Evolutionary conservation across 1,140 invertebrate species (phyloP).

Genomic region (Solenopsis invicta): DNA sequence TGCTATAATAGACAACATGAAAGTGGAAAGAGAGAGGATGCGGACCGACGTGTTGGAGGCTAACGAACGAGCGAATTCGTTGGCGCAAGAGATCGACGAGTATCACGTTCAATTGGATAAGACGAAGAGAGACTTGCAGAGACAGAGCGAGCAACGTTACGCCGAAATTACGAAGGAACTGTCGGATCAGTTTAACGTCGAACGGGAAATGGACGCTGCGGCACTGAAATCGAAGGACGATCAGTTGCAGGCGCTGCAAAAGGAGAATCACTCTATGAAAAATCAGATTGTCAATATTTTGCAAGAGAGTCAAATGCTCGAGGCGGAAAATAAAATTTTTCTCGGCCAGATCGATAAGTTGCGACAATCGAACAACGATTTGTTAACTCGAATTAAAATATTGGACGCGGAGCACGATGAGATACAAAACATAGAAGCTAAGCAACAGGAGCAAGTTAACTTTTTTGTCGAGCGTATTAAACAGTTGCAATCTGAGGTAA

Average conservation of each 20-base stretch:
- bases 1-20: slow-evolving; percentile 89
- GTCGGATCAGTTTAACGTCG: slow-evolving; percentile 89
- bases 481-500: slow-evolving; percentile 90
- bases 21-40: slow-evolving; percentile 92
- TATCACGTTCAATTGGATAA: slow-evolving; percentile 93
- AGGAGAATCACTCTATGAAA: slow-evolving; percentile 88
- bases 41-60: slow-evolving; percentile 92
- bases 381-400: slow-evolving; percentile 86
- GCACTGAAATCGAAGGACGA: slow-evolving; percentile 88
- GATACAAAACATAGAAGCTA: slow-evolving; percentile 79
- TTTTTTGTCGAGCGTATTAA: slow-evolving; percentile 82
- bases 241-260: slow-evolving; percentile 86
- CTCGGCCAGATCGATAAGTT: slow-evolving; percentile 87
- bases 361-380: slow-evolving; percentile 82
- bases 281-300: slow-evolving; percentile 87
- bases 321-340: slow-evolving; percentile 90
- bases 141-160: slow-evolving; percentile 92
- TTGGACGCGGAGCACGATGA: slow-evolving; percentile 87
- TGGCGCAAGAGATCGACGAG: slow-evolving; percentile 96
- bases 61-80: slow-evolving; percentile 91
- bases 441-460: slow-evolving; percentile 79
- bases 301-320: slow-evolving; percentile 88
- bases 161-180: slow-evolving; percentile 91
- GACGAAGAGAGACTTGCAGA: slow-evolving; percentile 90
- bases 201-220: slow-evolving; percentile 90